Percentiles rank a stretch among this genome's conserved stretches.
phyloP scores from a whole-genome alignment of 2,113 vertebrate species.

The Progne subis region DNA sequence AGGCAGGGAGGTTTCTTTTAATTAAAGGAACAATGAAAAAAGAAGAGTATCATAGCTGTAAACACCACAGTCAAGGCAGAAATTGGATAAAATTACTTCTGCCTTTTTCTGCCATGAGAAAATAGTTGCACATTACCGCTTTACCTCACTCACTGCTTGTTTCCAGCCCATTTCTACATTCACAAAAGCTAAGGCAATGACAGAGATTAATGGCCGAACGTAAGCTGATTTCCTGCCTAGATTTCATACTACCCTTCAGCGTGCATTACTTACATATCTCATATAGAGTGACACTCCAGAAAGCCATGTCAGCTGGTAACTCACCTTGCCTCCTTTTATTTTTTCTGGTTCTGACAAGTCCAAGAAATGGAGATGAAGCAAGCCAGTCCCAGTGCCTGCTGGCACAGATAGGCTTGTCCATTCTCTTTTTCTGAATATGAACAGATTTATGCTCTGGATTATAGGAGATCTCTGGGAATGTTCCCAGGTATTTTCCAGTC shows the following conservation, averaged over 20 bases:
- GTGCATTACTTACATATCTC: neutral
- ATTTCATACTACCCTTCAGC: neutral
- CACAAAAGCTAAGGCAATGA: neutral
- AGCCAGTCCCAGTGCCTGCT: neutral
- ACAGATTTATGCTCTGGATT: neutral
- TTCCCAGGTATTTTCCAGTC: neutral
- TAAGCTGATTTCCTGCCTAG: neutral
- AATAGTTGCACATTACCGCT: neutral
- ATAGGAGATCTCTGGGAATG: neutral
- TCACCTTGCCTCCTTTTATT: neutral
- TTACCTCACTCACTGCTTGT: neutral
- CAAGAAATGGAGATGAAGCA: neutral
- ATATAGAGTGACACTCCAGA: accelerated
- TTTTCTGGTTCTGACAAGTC: neutral
- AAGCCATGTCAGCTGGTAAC: neutral
- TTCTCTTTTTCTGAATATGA: neutral
- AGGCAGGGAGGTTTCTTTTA: neutral
- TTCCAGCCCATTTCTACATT: neutral
- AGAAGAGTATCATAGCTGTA: neutral
- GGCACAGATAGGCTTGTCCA: neutral
- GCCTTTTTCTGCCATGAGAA: neutral
- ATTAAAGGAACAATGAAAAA: neutral
- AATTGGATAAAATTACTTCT: neutral
- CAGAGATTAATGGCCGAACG: neutral
- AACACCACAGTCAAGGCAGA: neutral